Conservation (phyloP, 2,888 invertebrate species). For the Cerceris rybyensis region DNA sequence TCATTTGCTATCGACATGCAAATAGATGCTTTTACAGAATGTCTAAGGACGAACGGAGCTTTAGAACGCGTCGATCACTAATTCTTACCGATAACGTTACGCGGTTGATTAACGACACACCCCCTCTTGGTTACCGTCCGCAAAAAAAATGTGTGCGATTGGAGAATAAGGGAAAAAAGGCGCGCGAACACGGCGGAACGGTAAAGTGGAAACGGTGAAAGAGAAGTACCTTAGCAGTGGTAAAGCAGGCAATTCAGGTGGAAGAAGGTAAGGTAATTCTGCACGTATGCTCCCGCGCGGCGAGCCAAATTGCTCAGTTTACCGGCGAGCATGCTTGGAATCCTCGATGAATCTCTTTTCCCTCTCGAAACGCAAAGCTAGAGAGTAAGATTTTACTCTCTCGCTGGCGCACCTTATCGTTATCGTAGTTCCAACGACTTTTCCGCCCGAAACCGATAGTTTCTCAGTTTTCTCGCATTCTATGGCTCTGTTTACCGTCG, state of each 20-base stretch:
- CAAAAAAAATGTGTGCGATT: not conserved
- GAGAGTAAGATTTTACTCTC: constrained; percentile 19
- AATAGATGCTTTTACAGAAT: too few species aligned
- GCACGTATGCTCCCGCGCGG: constrained; percentile 48
- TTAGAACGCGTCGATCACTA: too few species aligned
- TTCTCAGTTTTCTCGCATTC: not conserved
- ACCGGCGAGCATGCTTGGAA: constrained; percentile 56
- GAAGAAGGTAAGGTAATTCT: constrained; percentile 48
- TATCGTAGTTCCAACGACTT: not conserved
- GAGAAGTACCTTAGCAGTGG: constrained; percentile 23
- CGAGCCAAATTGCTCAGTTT: constrained; percentile 60
- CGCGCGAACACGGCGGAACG: not conserved
- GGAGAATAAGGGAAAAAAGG: not conserved
- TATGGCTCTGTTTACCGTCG: not conserved
- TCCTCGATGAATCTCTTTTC: constrained; percentile 42
- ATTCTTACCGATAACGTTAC: too few species aligned
- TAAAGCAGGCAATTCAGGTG: constrained; percentile 37
- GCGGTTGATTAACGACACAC: too few species aligned
- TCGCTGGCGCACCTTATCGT: constrained; percentile 22
- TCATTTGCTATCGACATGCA: too few species aligned
- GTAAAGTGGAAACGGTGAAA: constrained; percentile 23
- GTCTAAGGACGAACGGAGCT: too few species aligned
- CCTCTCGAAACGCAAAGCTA: constrained; percentile 22
- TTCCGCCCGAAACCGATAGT: not conserved
- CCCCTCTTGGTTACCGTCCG: not conserved